Evolutionary conservation across 2,797 vertebrate genomes (phyloP).

Genomic region (Tangara arthus): DNA sequence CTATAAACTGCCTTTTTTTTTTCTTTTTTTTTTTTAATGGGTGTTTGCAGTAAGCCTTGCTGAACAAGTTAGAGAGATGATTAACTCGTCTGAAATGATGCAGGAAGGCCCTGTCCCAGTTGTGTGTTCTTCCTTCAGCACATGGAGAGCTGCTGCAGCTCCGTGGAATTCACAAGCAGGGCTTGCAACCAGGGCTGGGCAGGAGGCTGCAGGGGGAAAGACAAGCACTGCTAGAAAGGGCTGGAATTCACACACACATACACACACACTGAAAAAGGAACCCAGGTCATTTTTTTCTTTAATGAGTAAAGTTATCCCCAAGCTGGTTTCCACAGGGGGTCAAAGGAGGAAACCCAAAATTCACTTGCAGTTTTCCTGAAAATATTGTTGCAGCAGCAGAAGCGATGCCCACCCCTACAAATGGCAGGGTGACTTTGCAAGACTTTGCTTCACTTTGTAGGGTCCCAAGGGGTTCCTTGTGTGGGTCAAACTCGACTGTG

Average conservation of each 20-base stretch:
- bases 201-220: not conserved
- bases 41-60: constrained; percentile 38
- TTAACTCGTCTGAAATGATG: constrained; percentile 10
- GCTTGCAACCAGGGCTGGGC: not conserved
- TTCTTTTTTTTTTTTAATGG: not conserved
- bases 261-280: constrained; percentile 2
- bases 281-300: not conserved
- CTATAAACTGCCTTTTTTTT: not conserved
- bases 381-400: not conserved
- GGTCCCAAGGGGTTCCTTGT: not conserved
- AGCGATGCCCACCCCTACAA: not conserved
- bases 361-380: not conserved
- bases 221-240: not conserved
- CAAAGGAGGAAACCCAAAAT: not conserved
- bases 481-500: rapidly evolving
- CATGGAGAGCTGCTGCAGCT: not conserved
- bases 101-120: not conserved
- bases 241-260: not conserved
- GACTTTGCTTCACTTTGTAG: not conserved
- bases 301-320: not conserved
- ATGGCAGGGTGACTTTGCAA: not conserved
- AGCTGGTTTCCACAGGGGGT: not conserved
- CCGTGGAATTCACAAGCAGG: not conserved
- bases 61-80: constrained; percentile 44
- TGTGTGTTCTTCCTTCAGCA: not conserved